phyloP scores from a whole-genome alignment of 2,888 invertebrate genomes.

The Drosophila putrida region DNA sequence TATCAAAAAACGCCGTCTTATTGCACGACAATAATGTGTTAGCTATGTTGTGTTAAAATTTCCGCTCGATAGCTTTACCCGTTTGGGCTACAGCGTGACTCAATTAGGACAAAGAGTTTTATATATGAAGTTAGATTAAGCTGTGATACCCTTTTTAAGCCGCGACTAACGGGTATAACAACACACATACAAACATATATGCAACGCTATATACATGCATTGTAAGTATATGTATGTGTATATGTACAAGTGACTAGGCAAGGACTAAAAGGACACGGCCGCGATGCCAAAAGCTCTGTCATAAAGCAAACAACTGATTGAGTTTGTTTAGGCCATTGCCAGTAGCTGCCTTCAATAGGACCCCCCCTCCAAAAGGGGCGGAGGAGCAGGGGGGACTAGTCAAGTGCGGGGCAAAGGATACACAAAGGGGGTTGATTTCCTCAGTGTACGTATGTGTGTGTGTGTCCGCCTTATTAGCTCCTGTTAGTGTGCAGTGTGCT shows the following conservation, averaged over 20 bases:
- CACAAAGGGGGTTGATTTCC: slow-evolving; percentile 8
- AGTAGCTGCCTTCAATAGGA: slow-evolving; percentile 30
- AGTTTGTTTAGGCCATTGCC: slow-evolving; percentile 67
- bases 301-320: slow-evolving; percentile 72
- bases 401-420: not conserved
- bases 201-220: not conserved
- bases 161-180: slow-evolving; percentile 4
- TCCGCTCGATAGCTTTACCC: no score
- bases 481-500: slow-evolving; percentile 20
- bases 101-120: no score
- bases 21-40: no score
- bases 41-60: no score
- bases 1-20: no score
- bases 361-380: not conserved
- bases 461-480: slow-evolving; percentile 41
- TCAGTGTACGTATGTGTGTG: not conserved
- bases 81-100: no score
- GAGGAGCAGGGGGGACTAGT: not conserved
- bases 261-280: slow-evolving; percentile 55
- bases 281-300: slow-evolving; percentile 57
- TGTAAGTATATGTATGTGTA: not conserved
- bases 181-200: slow-evolving; percentile 12
- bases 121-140: no score
- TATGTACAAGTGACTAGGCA: slow-evolving; percentile 28
- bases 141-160: no score